Conservation (phyloP, 2,113 vertebrate species). For the Typhlomys cinereus region DNA sequence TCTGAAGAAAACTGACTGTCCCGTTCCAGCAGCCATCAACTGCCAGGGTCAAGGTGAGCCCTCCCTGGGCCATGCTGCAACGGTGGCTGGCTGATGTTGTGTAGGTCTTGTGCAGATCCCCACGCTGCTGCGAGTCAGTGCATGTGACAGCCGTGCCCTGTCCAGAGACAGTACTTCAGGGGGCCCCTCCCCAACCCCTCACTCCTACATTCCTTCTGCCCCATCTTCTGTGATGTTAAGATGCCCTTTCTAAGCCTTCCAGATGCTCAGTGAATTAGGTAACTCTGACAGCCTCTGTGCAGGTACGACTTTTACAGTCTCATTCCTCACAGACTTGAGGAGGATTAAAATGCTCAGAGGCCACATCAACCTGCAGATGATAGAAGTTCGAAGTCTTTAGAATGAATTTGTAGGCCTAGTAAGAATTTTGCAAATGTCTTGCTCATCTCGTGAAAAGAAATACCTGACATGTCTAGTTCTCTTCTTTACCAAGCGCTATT, state of each 20-base stretch:
- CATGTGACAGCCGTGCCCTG: too few species aligned
- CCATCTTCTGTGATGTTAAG: conserved; percentile 6
- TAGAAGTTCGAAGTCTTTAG: background rate
- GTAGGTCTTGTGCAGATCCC: too few species aligned
- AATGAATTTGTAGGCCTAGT: background rate
- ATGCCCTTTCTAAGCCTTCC: background rate
- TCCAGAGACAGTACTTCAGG: too few species aligned
- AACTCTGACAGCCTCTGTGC: background rate
- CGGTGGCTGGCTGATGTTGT: too few species aligned
- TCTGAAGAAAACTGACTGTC: too few species aligned
- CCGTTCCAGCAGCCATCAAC: too few species aligned
- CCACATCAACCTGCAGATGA: background rate
- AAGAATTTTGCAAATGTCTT: conserved; percentile 15
- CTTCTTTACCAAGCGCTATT: background rate
- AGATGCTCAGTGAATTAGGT: background rate
- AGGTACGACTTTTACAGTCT: background rate
- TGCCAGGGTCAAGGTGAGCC: too few species aligned
- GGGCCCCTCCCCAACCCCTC: too few species aligned
- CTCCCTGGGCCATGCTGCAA: too few species aligned
- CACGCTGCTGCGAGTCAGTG: too few species aligned
- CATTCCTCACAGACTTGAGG: background rate
- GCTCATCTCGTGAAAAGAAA: background rate
- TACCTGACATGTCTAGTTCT: background rate
- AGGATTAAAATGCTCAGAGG: conserved; percentile 14
- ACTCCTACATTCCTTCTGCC: too few species aligned